Evolutionary conservation across 1,140 invertebrate species (phyloP), one percentile per base, ranked within the genome.

Genomic region (Elymnias hypermnestra): DNA sequence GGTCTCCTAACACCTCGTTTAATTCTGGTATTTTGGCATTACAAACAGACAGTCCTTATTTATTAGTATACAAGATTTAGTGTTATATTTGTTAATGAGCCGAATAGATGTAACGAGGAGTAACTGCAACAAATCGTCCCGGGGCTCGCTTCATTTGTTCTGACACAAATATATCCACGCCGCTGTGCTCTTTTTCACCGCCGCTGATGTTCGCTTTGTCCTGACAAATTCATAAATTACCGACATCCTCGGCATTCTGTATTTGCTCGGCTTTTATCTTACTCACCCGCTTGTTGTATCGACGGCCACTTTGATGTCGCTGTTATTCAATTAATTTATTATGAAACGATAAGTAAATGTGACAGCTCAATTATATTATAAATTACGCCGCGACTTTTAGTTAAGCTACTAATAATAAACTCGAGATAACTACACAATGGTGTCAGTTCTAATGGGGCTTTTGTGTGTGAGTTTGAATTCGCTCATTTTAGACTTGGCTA

Each of bases 191-290:
- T 76, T 82, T 84, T 79, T 78, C 71, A 65, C 81, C 64, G 73
- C 60, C 72, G 66, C 55, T 70, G 74, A 73, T 72, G 78, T 71
- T 81, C 81, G 77, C 69, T 82, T 79, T 79, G 78, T 79, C 78
- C 73, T 81, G 73, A 79, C 82, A 83, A 83, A 85, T 81, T 83
- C 82, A 83, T 85, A 85, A 85, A 85, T 85, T 85, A 85, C 78
- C 77, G 64, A 83, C 81, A 83, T 84, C 82, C 82, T 83, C 70
- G 56, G 61, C 65, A 47, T 50, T 52, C 41, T 51, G 60, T 57
- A 66, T 75, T 71, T 65, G 65, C 63, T 66, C 57, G 52, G 53
- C 66, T 83, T 78, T 81, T 76, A 78, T 83, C 76, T 82, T 75
- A 66, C 60, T 70, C 65, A 68, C 61, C 63, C 59, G 64, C 70